Percentiles rank a stretch among this genome's conserved stretches.
phyloP scores from a whole-genome alignment of 2,113 vertebrate species.

The Tragelaphus imberbis region DNA sequence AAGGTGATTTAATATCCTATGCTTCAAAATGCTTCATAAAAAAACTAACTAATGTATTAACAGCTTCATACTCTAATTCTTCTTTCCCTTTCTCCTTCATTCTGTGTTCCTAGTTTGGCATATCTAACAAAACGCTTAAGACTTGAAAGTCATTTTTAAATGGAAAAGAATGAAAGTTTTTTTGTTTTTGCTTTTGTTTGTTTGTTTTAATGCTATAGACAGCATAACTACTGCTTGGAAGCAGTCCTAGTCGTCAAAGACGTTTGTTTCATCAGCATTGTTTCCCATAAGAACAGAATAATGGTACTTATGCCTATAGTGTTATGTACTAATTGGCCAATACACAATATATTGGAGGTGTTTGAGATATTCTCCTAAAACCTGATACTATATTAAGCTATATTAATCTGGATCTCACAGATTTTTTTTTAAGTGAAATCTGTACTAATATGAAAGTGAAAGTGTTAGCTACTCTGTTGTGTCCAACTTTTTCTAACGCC shows the following conservation, averaged over 20 bases:
- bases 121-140: background rate
- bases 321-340: background rate
- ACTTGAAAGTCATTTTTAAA: slow-evolving; percentile 1
- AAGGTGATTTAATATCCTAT: background rate
- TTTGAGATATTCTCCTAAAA: background rate
- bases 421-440: background rate
- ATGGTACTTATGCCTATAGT: background rate
- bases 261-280: background rate
- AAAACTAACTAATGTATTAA: background rate
- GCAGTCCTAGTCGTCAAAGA: background rate
- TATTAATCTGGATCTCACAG: background rate
- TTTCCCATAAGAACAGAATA: background rate
- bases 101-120: background rate
- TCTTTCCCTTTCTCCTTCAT: background rate
- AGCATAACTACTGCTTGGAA: background rate
- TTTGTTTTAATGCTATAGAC: background rate
- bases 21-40: slow-evolving; percentile 5
- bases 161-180: background rate
- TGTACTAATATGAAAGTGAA: background rate
- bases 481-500: background rate
- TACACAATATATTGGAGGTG: background rate
- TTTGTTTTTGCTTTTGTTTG: background rate
- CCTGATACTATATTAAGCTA: background rate
- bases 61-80: background rate
- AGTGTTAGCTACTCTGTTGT: background rate